Evolutionary conservation across 2,888 invertebrate species (phyloP), one percentile per base, ranked within the genome.

Genomic region (Drosophila austrosaltans): DNA sequence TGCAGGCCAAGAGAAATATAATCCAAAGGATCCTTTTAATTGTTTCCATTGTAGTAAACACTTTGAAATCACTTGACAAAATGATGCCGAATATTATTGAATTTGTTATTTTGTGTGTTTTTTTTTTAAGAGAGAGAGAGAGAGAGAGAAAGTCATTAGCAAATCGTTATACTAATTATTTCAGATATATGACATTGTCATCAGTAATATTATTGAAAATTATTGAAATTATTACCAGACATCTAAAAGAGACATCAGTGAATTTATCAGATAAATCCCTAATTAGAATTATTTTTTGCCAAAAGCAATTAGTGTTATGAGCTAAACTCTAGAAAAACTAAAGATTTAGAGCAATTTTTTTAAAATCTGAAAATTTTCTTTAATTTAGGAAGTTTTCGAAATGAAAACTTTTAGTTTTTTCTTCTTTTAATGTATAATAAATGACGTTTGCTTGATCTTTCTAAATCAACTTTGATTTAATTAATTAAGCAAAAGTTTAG

Each of bases 211-310:
- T 16, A 44, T 20, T 44, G 7, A 16, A 44, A 20, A 44, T 44
- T 44, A 48, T 48, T 48, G 48, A 48, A 22, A 22, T 48, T 22
- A 8, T 10, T 48, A 25, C 48, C 25, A 48, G 48, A 48, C 48
- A 48, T 48, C 48, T 48, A 12, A 48, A 48, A 48, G 48, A 48
- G 22, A 25, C 10, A 48, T 48, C 48, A 48, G 12, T 25, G 12
- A 7, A 10, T 25, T 25, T 48, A 48, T 48, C 48, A 12, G 48
- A 48, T 48, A 7, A 48, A 25, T 25, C 2, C 1, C 12, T 48
- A 25, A 48, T 6, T 16, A 16, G 16, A 16, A 16, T 16, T 16
- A 4, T n/a, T 1, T 16, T 42, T 16, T 16, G n/a, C 8, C 16
- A 16, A 16, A 22, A 48, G 12, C 48, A 48, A 48, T 48, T 48